Conservation (phyloP, 2,888 invertebrate species). For the Volucella inflata region DNA sequence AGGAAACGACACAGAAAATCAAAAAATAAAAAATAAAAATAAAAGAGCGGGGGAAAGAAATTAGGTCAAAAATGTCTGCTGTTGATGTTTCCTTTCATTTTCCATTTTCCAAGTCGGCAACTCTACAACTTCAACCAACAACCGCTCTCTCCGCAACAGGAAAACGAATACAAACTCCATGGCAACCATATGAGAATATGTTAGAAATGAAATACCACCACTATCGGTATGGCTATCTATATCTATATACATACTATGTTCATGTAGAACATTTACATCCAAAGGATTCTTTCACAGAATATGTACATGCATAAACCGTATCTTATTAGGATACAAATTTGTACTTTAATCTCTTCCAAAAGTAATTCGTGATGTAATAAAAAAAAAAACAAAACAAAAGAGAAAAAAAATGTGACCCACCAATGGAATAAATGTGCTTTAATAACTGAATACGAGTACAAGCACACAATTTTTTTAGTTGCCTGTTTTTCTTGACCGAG, state of each 20-base stretch:
- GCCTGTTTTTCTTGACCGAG: conserved; percentile 8
- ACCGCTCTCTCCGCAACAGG: background rate
- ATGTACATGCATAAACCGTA: background rate
- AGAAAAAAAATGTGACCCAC: conserved; percentile 53
- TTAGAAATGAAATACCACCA: no score
- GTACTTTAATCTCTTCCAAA: conserved; percentile 31
- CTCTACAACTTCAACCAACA: no score
- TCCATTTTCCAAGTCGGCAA: conserved; percentile 16
- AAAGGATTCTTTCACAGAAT: conserved; percentile 14
- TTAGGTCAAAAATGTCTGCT: conserved; percentile 67
- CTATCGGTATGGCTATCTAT: conserved; percentile 32
- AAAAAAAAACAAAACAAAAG: conserved; percentile 22
- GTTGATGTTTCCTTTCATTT: conserved; percentile 66
- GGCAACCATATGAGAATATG: background rate
- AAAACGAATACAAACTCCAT: conserved; percentile 20
- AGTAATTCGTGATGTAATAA: conserved; percentile 27
- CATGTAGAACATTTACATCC: conserved; percentile 50
- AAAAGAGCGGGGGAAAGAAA: conserved; percentile 29
- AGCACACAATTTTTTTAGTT: conserved; percentile 19
- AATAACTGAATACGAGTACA: conserved; percentile 48
- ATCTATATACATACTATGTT: background rate
- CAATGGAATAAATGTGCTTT: conserved; percentile 52
- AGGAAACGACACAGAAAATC: conserved; percentile 32
- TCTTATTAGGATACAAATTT: conserved; percentile 6
- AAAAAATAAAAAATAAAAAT: background rate